Base-by-base conservation (phyloP, 2,888 invertebrate species). In the Bunonema sp. region DNA sequence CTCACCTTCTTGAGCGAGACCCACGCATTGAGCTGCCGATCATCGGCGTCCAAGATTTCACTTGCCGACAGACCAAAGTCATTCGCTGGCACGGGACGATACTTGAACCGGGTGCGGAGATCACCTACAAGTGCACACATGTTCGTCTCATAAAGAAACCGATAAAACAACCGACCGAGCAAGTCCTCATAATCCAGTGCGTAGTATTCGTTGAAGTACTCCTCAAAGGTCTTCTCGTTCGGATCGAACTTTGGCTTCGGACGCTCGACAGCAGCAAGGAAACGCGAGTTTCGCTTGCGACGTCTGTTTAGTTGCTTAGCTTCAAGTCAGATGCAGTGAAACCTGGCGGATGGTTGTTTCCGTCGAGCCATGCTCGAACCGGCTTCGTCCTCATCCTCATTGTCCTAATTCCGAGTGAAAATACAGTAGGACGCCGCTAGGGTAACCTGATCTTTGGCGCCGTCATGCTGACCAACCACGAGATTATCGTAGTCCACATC, bases 181-280 rank as follows among this genome's bases (percentile, higher is more conserved):
- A 91, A 78, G 70, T 97, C 93, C 68, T 93, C 93, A 69, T 83
- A 93, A 70, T 91, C 86, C 67, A 91, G 74, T 60, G 82, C 79
- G 68, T 91, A 91, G 70, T 89, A 91, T 70, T 91, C 88, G 60
- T 91, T 85, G 68, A 88, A 79, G 67, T 88, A 88, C 57, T 87
- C 77, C 24, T 80, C 78, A 70, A 84, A 88, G 0, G 80, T 80
- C 46, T 81, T 78, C 44, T 79, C 68, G 26, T 76, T 72, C 0
- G 88, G 84, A 70, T 89, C 78, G 71, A 82, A 89, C 39, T 78
- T 76, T 0, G 89, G 89, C 67, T 88, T 88, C 39, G 81, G 77
- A 26, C 77, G 73, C 15, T 78, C 73, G 3, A 87, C 70, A 20
- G 81, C 77, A 65, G 81, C 77, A 12, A 80, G 79, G 47, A 86